These are phyloP conservation scores for Lepisosteus osseus DNA, from an alignment of 2,113 vertebrate species.

Conservation along the genomic window DNA sequence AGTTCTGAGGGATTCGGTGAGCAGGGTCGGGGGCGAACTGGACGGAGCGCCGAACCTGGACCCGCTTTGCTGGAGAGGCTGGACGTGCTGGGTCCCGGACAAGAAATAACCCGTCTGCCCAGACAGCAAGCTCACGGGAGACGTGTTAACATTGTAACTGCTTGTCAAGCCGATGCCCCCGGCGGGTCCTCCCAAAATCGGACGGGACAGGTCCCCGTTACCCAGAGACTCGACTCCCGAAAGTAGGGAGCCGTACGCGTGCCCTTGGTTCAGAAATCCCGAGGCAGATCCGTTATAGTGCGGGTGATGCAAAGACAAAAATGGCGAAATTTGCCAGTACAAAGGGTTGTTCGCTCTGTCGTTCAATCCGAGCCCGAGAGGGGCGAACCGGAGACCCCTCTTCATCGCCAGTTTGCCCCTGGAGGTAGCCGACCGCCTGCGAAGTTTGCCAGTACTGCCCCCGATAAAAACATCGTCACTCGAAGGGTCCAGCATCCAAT, in stretches of 20 bases:
- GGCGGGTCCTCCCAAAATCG: constrained; percentile 51
- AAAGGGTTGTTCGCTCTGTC: constrained; percentile 63
- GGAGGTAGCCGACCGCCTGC: constrained; percentile 69
- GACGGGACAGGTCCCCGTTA: constrained; percentile 59
- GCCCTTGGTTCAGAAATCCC: constrained; percentile 60
- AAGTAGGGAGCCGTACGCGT: constrained; percentile 62
- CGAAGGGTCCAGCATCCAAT: constrained; percentile 76
- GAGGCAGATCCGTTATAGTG: constrained; percentile 63
- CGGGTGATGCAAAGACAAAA: constrained; percentile 68
- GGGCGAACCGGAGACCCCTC: constrained; percentile 68
- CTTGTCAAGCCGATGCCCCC: constrained; percentile 54
- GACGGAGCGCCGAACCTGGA: constrained; percentile 39
- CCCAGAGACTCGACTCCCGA: constrained; percentile 62
- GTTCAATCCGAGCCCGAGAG: constrained; percentile 61
- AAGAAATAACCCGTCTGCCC: constrained; percentile 65
- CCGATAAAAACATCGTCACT: constrained; percentile 76
- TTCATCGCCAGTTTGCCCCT: constrained; percentile 71
- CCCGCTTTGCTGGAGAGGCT: constrained; percentile 52
- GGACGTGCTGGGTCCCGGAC: constrained; percentile 57
- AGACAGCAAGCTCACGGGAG: constrained; percentile 63
- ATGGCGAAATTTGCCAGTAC: constrained; percentile 73
- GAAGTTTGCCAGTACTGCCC: constrained; percentile 72
- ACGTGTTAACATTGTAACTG: constrained; percentile 62
- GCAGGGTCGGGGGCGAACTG: constrained; percentile 51
- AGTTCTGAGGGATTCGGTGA: constrained; percentile 63